A percentile compares a stretch with the other conserved stretches of the same genome.
Evolutionary conservation across 2,113 vertebrate genomes (phyloP).

Genomic region (Oreamnos americanus): DNA sequence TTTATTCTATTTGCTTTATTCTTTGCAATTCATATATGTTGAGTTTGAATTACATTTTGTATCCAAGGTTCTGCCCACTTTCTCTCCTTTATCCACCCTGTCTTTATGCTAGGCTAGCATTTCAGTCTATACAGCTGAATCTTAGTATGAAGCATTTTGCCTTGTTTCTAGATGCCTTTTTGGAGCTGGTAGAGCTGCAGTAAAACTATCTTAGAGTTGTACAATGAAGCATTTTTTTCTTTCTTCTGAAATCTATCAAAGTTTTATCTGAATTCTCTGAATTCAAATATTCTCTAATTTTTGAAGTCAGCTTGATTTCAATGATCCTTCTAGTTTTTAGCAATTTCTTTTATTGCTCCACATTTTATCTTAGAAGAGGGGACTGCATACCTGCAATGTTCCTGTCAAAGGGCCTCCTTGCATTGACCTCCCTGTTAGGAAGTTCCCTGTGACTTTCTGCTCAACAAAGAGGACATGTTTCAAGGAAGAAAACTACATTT

Average conservation of each 20-base stretch:
- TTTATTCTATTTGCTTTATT: neutral
- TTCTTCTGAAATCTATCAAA: conserved; percentile 5
- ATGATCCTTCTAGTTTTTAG: neutral
- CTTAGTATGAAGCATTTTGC: neutral
- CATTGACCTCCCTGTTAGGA: neutral
- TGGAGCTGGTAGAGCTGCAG: neutral
- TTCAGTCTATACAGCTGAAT: neutral
- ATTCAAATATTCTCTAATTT: conserved; percentile 10
- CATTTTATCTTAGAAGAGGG: neutral
- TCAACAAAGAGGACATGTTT: neutral
- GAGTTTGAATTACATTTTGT: neutral
- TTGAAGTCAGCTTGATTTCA: neutral
- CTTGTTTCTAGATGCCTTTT: neutral
- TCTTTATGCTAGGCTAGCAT: neutral
- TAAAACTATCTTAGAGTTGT: neutral
- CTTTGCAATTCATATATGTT: neutral
- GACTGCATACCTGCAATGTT: neutral
- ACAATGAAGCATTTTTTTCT: neutral
- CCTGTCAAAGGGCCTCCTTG: neutral
- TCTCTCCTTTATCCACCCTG: neutral
- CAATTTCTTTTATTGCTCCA: neutral
- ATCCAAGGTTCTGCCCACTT: neutral
- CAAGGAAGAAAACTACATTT: neutral
- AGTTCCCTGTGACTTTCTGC: neutral
- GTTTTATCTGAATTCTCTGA: neutral